Evolutionary conservation across 2,888 invertebrate species (phyloP), one percentile per base, ranked within the genome.

Genomic region (Alcis repandata): DNA sequence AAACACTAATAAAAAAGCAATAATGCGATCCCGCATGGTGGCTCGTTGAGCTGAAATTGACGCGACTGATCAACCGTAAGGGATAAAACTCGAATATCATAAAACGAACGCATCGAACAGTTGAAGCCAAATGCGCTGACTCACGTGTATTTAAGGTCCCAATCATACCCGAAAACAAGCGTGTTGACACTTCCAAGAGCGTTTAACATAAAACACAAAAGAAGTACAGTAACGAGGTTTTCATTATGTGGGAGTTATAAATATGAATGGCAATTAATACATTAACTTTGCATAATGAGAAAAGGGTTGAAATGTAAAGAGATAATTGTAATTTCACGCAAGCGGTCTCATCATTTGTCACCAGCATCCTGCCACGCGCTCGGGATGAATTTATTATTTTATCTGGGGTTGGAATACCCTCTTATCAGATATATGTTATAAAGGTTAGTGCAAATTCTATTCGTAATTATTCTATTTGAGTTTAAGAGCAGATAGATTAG

Each of bases 1-100:
- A 87, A 90, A 89, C 83, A 84, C 88, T 88, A 93, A 93, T 93
- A 93, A 93, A 93, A 93, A 93, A 93, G 92, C 91, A 92, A 93
- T 92, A 93, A 92, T 85, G 87, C 84, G 83, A 91, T 91, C 93
- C 93, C 93, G 93, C 93, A 93, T 93, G 91, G 81, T 86, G 84
- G 89, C 89, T 92, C 81, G 92, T 91, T 92, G 87, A 88, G 86
- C 80, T 80, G 82, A 88, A 89, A 92, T 91, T 92, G 91, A 93
- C 86, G 89, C 79, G 87, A 77, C 89, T 87, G 90, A 92, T 92
- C 84, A 91, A 88, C 86, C 88, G 85, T 83, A 82, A 83, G 87
- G 88, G 77, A 77, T 71, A 74, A 71, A 68, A 46, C 15, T 32
- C 32, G 48, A 27, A 32, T 68, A 64, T 70, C 68, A 60, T 57